Evolutionary conservation across 2,113 vertebrate genomes (phyloP).

Genomic region (Electrona antarctica): DNA sequence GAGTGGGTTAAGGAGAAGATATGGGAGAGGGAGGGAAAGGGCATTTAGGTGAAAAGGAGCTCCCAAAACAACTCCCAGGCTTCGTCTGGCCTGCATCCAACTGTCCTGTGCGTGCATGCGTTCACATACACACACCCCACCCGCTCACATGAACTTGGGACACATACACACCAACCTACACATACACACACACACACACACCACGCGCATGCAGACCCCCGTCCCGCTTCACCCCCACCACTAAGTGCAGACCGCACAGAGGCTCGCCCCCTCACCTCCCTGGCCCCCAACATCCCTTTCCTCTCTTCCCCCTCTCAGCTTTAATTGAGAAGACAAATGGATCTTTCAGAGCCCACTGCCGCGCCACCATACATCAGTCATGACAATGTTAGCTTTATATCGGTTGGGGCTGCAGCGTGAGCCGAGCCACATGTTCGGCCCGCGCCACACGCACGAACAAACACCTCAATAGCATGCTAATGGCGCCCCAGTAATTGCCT

Average conservation of each 20-base stretch:
- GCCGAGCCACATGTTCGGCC: constrained; percentile 79
- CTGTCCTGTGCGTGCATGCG: constrained; percentile 56
- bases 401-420: constrained; percentile 74
- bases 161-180: constrained; percentile 30
- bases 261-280: constrained; percentile 75
- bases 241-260: constrained; percentile 72
- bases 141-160: constrained; percentile 51
- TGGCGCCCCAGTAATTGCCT: constrained; percentile 77
- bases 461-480: constrained; percentile 75
- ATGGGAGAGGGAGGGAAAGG: constrained; percentile 56
- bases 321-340: constrained; percentile 83
- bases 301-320: constrained; percentile 74
- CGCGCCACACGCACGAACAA: constrained; percentile 71
- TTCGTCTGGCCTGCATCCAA: constrained; percentile 77
- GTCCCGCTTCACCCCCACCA: constrained; percentile 45
- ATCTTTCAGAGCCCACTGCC: constrained; percentile 79
- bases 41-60: constrained; percentile 72
- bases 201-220: constrained; percentile 54
- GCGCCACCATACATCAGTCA: constrained; percentile 80
- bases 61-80: constrained; percentile 77
- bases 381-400: constrained; percentile 81
- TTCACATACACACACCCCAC: constrained; percentile 34
- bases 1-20: constrained; percentile 59
- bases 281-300: constrained; percentile 70
- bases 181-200: constrained; percentile 54